Percentiles rank a stretch among this genome's conserved stretches.
phyloP scores from a whole-genome alignment of 2,797 vertebrate genomes.

The Hippocampus kuda region DNA sequence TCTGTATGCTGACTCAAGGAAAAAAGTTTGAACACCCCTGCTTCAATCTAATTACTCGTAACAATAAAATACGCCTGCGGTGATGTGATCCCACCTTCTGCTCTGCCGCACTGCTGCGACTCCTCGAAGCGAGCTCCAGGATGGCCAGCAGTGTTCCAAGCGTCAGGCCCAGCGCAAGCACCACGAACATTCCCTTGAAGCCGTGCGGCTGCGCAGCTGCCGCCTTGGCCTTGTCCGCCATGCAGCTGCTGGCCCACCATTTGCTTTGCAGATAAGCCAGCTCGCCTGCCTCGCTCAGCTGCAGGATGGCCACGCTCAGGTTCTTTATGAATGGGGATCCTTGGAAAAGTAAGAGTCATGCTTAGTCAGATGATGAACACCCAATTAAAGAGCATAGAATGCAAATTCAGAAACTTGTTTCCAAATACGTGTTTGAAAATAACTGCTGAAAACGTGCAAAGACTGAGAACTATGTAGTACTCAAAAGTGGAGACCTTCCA shows the following conservation, averaged over 20 bases:
- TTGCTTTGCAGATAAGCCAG: conserved; percentile 75
- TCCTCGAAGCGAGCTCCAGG: conserved; percentile 73
- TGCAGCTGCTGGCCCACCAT: conserved; percentile 83
- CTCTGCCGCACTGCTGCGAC: conserved; percentile 66
- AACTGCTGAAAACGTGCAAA: too few species aligned
- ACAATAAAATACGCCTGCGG: too few species aligned
- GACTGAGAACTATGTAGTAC: too few species aligned
- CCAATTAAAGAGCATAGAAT: background rate
- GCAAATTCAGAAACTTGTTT: background rate
- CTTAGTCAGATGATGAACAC: background rate
- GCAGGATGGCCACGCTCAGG: conserved; percentile 74
- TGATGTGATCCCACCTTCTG: conserved; percentile 56
- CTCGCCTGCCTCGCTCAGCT: conserved; percentile 73
- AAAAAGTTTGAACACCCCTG: too few species aligned
- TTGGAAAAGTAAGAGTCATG: conserved; percentile 30
- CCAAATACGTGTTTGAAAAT: background rate
- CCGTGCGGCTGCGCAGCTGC: conserved; percentile 62
- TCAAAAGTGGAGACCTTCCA: too few species aligned
- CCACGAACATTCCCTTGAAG: conserved; percentile 77
- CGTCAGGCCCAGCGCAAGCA: conserved; percentile 71
- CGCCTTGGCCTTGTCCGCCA: conserved; percentile 47
- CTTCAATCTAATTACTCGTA: too few species aligned
- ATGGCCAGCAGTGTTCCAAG: conserved; percentile 68
- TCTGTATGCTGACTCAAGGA: background rate
- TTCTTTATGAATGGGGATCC: conserved; percentile 74